Evolutionary conservation across 2,888 invertebrate species (phyloP), one percentile per base, ranked within the genome.

Genomic region (Acronicta leporina): DNA sequence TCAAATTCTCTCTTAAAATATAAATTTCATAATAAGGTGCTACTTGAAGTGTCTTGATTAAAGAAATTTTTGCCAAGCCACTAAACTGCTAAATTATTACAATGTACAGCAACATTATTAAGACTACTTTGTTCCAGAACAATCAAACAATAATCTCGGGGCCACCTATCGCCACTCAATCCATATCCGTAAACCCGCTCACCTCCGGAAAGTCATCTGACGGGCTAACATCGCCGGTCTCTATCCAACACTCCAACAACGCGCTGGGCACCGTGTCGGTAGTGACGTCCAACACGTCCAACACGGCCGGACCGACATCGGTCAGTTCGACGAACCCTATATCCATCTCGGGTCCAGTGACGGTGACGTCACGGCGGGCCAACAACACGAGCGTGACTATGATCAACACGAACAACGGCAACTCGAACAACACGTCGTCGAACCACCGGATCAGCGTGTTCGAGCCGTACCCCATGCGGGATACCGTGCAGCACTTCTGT

Each of bases 401-500:
- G 81, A 95, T 97, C 58, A 96, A 96, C 84, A 71, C 77, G 11
- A 73, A 76, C 7, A 75, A 75, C n/a, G 64, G 69, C 15, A 73
- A 65, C 47, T 70, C 81, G 33, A 72, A 64, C 38, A 75, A 78
- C 52, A 76, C 82, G 48, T 84, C 80, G 62, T 82, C 90, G 53
- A 91, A 89, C 63, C 91, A 92, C 52, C 94, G 97, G 63, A 97
- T 97, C 89, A 97, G 97, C 84, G 97, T 97, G 52, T 98, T 98
- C 89, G 98, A 98, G 89, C 98, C 98, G 5, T 98, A 97, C 81
- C 97, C 97, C n/a, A 97, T 98, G 97, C 89, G 97, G 25, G 98
- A 98, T 86, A 97, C 98, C 0, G 98, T 99, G 42, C 98, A 98
- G 84, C 98, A 99, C 89, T 99, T 99, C 91, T 99, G 99, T 90